These are phyloP conservation scores for Theretra japonica DNA, from an alignment of 2,888 invertebrate species.

Conservation along the genomic window DNA sequence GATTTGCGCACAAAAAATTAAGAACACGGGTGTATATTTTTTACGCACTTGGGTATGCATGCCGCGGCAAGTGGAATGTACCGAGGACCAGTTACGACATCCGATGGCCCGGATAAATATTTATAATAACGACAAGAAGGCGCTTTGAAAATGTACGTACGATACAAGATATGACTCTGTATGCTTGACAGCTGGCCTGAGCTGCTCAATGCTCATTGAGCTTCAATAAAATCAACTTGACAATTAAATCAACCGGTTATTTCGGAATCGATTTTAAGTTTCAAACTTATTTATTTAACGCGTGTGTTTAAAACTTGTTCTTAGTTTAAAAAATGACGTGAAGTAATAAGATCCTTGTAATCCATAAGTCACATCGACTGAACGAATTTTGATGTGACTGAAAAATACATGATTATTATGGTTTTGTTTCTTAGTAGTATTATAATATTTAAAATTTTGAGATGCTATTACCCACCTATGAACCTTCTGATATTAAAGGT, in stretches of 20 bases:
- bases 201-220: background rate
- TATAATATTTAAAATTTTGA: no score
- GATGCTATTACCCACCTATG: no score
- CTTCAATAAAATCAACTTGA: constrained; percentile 1
- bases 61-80: constrained; percentile 21
- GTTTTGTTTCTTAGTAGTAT: no score
- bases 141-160: constrained; percentile 29
- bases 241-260: constrained; percentile 3
- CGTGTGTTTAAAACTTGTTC: no score
- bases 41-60: constrained; percentile 25
- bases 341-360: no score
- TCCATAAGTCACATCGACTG: no score
- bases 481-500: no score
- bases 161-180: constrained; percentile 26
- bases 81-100: constrained; percentile 24
- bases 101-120: constrained; percentile 29
- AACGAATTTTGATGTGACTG: no score
- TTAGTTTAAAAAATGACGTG: no score
- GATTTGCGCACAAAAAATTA: constrained; percentile 24
- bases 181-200: constrained; percentile 20
- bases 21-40: constrained; percentile 27
- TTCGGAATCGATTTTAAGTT: no score
- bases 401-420: no score
- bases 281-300: no score
- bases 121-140: constrained; percentile 30